Evolutionary conservation across 23 tunicate species (phyloP), one percentile per base, ranked within the genome.

Genomic region (Corella eumyota): DNA sequence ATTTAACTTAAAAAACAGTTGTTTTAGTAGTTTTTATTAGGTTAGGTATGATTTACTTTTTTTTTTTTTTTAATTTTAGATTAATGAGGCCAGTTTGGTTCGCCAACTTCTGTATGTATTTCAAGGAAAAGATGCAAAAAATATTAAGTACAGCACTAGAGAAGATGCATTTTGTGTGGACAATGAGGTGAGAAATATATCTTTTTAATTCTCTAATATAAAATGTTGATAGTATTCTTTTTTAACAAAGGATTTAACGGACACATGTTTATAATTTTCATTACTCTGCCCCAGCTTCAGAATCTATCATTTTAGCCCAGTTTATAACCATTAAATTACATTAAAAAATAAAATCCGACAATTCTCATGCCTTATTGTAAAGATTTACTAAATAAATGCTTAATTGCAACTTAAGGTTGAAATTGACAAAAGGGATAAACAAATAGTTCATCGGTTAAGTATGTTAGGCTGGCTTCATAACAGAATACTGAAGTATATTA

Each of bases 401-500:
- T n/a, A n/a, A n/a, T n/a, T n/a, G n/a, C 11, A 40, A 9, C 48
- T 9, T 30, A 6, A 79, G 88, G 34, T 68, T 27, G 56, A 56
- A 3, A 73, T 88, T 27, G 76, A 73, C 72, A 78, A 79, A 38
- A 49, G 87, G 19, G 68, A 66, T 52, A n/a, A 34, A 25, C 88
- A 79, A 45, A 13, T 51, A 15, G 76, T 64, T 15, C 88, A 88
- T 49, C 46, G 69, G 25, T 67, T 88, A 23, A 50, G 81, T 26
- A 81, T 73, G 55, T 56, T 88, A 24, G 96, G 96, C 6, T 88
- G 96, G 96, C 40, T 88, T 15, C 96, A 88, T 30, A 79, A 88
- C 38, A 70, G 72, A 2, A 79, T 88, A 44, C 62, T 75, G 51
- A 79, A 73, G 30, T 88, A 69, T 56, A 59, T 88, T 0, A 61